Percentiles rank a stretch among this genome's conserved stretches.
Evolutionary conservation across 2,113 vertebrate genomes (phyloP).

Genomic region (Coptodon bakossiorum): DNA sequence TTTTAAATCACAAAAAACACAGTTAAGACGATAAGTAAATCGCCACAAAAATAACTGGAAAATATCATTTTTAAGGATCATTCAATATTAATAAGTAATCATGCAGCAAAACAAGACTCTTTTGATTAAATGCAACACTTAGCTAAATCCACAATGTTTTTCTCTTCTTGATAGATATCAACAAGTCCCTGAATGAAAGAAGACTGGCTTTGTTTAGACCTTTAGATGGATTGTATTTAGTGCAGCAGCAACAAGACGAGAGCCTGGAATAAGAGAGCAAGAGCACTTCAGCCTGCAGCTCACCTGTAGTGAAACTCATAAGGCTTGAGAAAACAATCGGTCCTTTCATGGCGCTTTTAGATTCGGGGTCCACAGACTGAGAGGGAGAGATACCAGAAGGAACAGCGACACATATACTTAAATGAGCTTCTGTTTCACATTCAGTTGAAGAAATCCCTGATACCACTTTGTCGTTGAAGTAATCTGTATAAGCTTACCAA

Average conservation of each 20-base stretch:
- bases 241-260: neutral
- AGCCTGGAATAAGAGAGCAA: conserved; percentile 41
- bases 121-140: neutral
- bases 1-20: neutral
- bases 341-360: conserved; percentile 43
- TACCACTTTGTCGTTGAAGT: neutral
- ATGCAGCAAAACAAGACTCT: neutral
- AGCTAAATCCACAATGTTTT: neutral
- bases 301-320: conserved; percentile 48
- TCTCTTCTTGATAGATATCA: neutral
- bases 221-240: neutral
- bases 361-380: neutral
- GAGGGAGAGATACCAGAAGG: neutral
- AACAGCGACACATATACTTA: neutral
- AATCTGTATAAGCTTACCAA: neutral
- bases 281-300: conserved; percentile 16
- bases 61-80: neutral
- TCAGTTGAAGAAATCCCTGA: neutral
- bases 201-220: conserved; percentile 10
- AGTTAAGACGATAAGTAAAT: neutral
- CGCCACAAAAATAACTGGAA: neutral
- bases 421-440: neutral
- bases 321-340: conserved; percentile 48
- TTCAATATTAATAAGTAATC: neutral
- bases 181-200: neutral